Base-by-base conservation (phyloP, 2,888 invertebrate genomes). In the Metalampra italica region DNA sequence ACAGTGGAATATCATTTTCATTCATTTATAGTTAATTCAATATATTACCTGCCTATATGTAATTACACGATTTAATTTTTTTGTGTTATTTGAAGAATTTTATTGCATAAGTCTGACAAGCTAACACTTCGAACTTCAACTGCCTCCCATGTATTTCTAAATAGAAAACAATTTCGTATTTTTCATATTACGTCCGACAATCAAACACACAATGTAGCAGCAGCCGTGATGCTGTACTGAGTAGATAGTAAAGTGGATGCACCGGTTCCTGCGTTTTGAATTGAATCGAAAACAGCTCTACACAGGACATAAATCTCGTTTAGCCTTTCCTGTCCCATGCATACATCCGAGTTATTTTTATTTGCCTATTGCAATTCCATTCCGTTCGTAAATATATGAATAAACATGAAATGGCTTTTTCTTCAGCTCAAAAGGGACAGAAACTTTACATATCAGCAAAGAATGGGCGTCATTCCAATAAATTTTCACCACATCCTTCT, bases 401-500 rank as follows among this genome's bases (percentile, higher is more conserved):
- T 50, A 51, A 53, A 50, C 52, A 49, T 52, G 45, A 49, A 13
- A 42, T 52, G 45, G 52, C 50, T 42, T 53, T 57, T 55, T 59
- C 46, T 50, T 48, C 48, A 47, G 47, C 34, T 39, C 14, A n/a
- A 34, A 38, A 9, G 41, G 13, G 48, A 46, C 41, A 50, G 52
- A 50, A 53, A 45, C 47, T 37, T 22, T 22, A 36, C 49, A 45
- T 52, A 54, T 60, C 54, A 59, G 53, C 51, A 57, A 56, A 58
- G 60, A 68, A 70, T 68, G 62, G 60, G 63, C 59, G 60, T 56
- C 60, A 72, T 73, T 75, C 71, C 67, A 77, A 75, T 77, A 74
- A 68, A 71, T 70, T 69, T 60, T 56, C 64, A 68, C 70, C 70
- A 60, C 71, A 75, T 75, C 75, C 69, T 64, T 58, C 65, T 49